Percentiles rank a stretch among this genome's conserved stretches.
phyloP scores from a whole-genome alignment of 2,113 vertebrate genomes.

The Lonchura striata region DNA sequence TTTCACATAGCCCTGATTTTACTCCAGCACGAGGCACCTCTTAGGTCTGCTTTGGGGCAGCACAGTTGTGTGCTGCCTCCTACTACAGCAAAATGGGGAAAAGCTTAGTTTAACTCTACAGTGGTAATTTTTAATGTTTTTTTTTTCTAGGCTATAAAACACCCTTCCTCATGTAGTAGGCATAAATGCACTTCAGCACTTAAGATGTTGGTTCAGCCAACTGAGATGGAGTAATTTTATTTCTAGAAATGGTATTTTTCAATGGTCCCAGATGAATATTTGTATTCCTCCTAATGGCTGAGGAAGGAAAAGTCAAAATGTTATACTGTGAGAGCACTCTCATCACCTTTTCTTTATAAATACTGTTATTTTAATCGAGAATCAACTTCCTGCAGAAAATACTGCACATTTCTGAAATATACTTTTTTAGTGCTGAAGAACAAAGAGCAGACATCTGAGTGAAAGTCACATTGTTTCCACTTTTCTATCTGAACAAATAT shows the following conservation, averaged over 20 bases:
- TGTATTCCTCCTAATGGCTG: not conserved
- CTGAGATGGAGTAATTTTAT: not conserved
- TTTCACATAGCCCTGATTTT: not conserved
- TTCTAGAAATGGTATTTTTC: conserved; percentile 8
- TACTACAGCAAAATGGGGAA: not conserved
- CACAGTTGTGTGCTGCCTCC: not conserved
- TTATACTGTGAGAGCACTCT: not conserved
- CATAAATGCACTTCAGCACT: not conserved
- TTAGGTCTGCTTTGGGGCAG: not conserved
- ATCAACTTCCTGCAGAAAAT: not conserved
- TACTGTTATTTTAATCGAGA: not conserved
- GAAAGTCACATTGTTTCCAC: not conserved
- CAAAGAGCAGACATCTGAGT: not conserved
- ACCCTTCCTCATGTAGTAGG: not conserved
- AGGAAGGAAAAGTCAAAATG: conserved; percentile 5
- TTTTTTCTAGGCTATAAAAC: not conserved
- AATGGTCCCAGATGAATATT: not conserved
- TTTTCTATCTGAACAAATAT: not conserved
- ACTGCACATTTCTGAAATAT: not conserved
- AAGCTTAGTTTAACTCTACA: not conserved
- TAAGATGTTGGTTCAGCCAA: not conserved
- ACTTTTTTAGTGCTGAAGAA: not conserved
- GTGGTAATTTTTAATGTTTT: not conserved
- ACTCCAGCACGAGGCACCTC: not conserved
- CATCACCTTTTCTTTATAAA: conserved; percentile 5